A percentile compares a stretch with the other conserved stretches of the same genome.
Conservation (phyloP, 2,888 invertebrate species). For the Hydrotaea cyrtoneurina region DNA sequence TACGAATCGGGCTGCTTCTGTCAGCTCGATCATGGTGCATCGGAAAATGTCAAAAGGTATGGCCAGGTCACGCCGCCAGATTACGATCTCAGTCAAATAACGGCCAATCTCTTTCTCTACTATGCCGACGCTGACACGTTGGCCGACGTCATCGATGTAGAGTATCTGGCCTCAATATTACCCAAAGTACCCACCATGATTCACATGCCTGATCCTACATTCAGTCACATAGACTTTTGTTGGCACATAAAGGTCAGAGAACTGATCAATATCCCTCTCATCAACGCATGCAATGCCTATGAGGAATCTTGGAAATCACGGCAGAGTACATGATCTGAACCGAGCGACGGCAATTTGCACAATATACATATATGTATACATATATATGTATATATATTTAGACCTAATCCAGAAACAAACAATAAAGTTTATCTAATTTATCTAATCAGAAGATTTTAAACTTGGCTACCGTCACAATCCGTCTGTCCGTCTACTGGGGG, state of each 20-base stretch:
- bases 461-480: too few relatives aligned
- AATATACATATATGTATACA: too few relatives aligned
- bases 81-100: constrained; percentile 61
- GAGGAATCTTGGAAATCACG: constrained; percentile 29
- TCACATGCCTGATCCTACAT: constrained; percentile 59
- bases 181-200: constrained; percentile 48
- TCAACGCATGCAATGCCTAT: constrained; percentile 53
- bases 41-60: constrained; percentile 60
- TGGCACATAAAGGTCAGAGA: constrained; percentile 59
- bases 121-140: constrained; percentile 66
- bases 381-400: too few relatives aligned
- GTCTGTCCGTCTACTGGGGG: too few relatives aligned
- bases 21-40: constrained; percentile 56
- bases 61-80: constrained; percentile 63
- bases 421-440: too few relatives aligned
- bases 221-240: constrained; percentile 69
- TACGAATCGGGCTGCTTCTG: constrained; percentile 48
- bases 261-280: constrained; percentile 60
- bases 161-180: constrained; percentile 51
- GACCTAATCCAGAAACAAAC: too few relatives aligned
- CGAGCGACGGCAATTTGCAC: neutral
- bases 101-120: constrained; percentile 60
- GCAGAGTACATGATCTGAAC: neutral
- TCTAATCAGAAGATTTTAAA: too few relatives aligned
- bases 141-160: constrained; percentile 58